phyloP scores from a whole-genome alignment of 2,888 invertebrate species.

The Plebejus anna region DNA sequence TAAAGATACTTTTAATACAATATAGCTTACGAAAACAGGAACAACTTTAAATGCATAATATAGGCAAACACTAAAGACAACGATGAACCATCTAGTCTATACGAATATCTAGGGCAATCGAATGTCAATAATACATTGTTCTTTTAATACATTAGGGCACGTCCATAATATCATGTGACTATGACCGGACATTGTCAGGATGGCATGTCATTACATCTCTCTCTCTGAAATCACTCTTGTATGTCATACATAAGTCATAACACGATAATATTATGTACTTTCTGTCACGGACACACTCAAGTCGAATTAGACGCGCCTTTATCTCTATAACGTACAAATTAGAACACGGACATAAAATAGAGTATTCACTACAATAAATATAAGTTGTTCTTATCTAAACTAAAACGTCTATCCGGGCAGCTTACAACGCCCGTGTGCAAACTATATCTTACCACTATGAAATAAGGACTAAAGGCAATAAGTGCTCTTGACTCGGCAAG shows the following conservation, averaged over 20 bases:
- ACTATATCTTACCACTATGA: constrained; percentile 13
- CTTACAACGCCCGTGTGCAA: constrained; percentile 5
- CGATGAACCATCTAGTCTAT: constrained; percentile 7
- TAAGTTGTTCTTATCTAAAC: constrained; percentile 21
- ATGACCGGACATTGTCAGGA: background rate
- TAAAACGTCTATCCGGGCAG: constrained; percentile 13
- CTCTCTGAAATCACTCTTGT: too few relatives aligned
- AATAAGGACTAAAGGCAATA: constrained; percentile 20
- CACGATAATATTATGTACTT: background rate
- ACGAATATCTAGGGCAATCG: constrained; percentile 7
- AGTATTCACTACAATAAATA: constrained; percentile 27
- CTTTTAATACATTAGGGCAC: constrained; percentile 14
- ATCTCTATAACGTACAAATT: background rate
- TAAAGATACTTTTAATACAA: constrained; percentile 13
- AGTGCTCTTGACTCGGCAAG: background rate
- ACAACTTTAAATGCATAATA: constrained; percentile 27
- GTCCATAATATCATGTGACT: background rate
- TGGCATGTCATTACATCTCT: background rate
- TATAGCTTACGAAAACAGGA: constrained; percentile 25
- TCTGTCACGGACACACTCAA: background rate
- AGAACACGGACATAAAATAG: constrained; percentile 19
- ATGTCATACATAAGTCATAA: too few relatives aligned
- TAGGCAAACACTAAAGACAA: constrained; percentile 25
- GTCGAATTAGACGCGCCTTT: background rate
- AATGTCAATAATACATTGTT: constrained; percentile 14